Conservation (phyloP, 2,888 invertebrate genomes). For the Aphrophora alni region DNA sequence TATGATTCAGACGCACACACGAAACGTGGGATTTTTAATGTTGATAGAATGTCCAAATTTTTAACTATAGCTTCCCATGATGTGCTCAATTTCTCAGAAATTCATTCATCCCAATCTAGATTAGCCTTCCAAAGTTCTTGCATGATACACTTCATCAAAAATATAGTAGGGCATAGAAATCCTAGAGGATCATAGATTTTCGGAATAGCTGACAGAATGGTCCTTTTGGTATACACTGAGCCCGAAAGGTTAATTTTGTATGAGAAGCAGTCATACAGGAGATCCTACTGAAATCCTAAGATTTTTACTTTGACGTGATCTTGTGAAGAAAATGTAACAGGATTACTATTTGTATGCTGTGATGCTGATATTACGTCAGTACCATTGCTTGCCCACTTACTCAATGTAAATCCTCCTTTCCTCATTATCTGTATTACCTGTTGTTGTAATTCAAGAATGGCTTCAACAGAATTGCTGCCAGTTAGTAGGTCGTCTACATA, state of each 20-base stretch:
- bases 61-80: conserved; percentile 18
- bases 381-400: conserved; percentile 13
- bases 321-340: no score
- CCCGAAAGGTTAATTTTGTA: neutral
- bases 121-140: conserved; percentile 24
- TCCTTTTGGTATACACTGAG: conserved; percentile 10
- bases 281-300: conserved; percentile 17
- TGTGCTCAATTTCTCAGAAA: neutral
- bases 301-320: neutral
- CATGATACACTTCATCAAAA: conserved; percentile 33
- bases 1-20: neutral
- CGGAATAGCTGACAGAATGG: conserved; percentile 12
- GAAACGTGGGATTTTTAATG: conserved; percentile 13
- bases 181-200: conserved; percentile 23
- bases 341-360: neutral
- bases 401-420: conserved; percentile 12
- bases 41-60: neutral
- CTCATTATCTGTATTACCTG: conserved; percentile 2
- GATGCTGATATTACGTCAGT: neutral
- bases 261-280: conserved; percentile 6
- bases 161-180: conserved; percentile 18
- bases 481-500: conserved; percentile 20
- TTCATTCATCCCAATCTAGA: conserved; percentile 27
- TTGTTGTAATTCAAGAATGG: neutral
- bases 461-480: conserved; percentile 4